Evolutionary conservation across 2,113 vertebrate species (phyloP), one percentile per base, ranked within the genome.

Genomic region (Plectropomus leopardus): DNA sequence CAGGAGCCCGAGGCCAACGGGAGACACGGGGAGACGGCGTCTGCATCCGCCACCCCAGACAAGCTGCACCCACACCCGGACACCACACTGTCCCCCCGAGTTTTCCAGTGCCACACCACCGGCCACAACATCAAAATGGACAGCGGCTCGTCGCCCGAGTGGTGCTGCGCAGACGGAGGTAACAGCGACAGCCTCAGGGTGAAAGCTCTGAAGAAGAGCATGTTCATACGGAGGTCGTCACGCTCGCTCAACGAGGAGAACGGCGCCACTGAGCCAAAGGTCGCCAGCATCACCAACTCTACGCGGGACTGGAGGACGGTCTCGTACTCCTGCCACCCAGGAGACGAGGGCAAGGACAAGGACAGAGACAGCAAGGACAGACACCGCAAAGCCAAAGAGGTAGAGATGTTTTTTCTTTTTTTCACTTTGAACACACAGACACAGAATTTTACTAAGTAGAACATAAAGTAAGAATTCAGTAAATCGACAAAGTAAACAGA

Each of bases 381-480:
- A 94, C 96, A 96, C 61, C 89, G 95, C 63, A 98, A 97, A 85
- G 84, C 94, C 44, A 97, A 97, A 95, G 97, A 99, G 97, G 98
- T 99, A 97, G 4, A 30, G 13, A 50, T 19, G 23, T 11, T 8
- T 2, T 19, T 77, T 19, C n/a, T n/a, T n/a, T n/a, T 64, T 42
- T 60, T 13, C 4, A 24, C 17, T 17, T 63, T n/a, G 21, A 40
- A 53, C 5, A 47, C 17, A 63, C 15, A 19, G 26, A 36, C 19
- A 48, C 24, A 73, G 16, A 51, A 7, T 64, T 17, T 53, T 30
- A 65, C 13, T 19, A 28, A 23, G 45, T 51, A 30, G 26, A 11
- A 45, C 14, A 32, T 19, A 11, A 65, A 54, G 9, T 17, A 34
- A n/a, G 15, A 8, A 34, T 57, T 66, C 7, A 24, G 10, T 26